Base-by-base conservation (phyloP, 2,888 invertebrate species). In the Petrolisthes manimaculis region DNA sequence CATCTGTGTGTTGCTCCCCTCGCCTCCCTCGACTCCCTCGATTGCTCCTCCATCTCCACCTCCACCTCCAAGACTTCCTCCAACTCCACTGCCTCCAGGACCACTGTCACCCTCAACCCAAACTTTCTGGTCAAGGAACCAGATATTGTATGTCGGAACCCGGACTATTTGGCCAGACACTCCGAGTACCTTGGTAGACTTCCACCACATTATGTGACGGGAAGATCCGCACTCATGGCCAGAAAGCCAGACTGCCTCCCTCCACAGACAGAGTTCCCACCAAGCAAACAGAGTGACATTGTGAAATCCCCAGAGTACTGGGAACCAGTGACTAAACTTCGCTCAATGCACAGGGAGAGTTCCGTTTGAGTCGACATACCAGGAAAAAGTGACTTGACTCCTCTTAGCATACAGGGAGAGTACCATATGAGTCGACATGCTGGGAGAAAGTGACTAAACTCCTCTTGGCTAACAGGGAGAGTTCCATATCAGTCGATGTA, bases 1-100 rank as follows among this genome's bases (percentile, higher is more conserved):
- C 14, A 81, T n/a, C 12, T 14, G 55, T 83, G 86, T 37, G 74
- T 85, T 75, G 89, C 89, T 18, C 89, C 89, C 61, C 56, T 89
- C 21, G 89, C 89, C 51, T 89, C 89, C 9, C 82, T 75, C 61
- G 89, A 89, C 75, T 89, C 89, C 80, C 86, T 89, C 9, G 89
- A 86, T 6, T 69, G 86, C 69, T 86, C 79, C 89, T 86, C 86
- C 83, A 86, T 37, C 37, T 37, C 37, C 37, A 37, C 37, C 37
- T 37, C 37, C 37, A 37, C 37, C 37, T 37, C 37, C 37, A 37
- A 37, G 37, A 37, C 37, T 37, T 37, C 37, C 37, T 37, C 84
- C 51, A 78, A 37, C 55, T 67, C 82, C 67, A 21, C 86, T 53
- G 51, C 55, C 24, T 89, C 89, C 37, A 83, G 86, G 51, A 79